phyloP scores from a whole-genome alignment of 2,888 invertebrate genomes.

The Drosophila nr. perissopoda region DNA sequence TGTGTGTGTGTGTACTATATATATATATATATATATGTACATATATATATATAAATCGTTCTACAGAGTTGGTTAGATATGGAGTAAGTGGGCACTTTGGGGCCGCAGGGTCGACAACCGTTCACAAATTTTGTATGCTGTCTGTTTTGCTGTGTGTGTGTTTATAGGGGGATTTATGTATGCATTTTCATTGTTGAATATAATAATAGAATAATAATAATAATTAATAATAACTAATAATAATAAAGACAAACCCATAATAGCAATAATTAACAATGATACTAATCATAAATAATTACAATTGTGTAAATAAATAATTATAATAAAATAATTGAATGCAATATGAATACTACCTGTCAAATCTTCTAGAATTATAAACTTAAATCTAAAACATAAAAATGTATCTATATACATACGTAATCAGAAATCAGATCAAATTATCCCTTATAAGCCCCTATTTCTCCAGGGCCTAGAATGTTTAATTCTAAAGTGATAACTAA shows the following conservation, averaged over 20 bases:
- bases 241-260: not conserved
- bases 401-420: too few relatives aligned
- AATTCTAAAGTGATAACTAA: too few relatives aligned
- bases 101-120: constrained; percentile 23
- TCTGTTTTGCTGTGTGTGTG: not conserved
- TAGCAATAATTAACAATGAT: not conserved
- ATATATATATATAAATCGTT: not conserved
- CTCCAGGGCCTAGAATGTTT: too few relatives aligned
- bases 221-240: not conserved
- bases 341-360: not conserved
- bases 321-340: not conserved
- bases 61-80: not conserved
- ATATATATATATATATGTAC: not conserved
- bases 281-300: not conserved
- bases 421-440: too few relatives aligned
- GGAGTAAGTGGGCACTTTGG: constrained; percentile 17
- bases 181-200: not conserved
- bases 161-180: not conserved
- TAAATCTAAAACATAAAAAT: too few relatives aligned
- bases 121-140: constrained; percentile 1
- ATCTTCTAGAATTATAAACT: not conserved
- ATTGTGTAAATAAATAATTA: not conserved
- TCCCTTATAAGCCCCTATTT: too few relatives aligned
- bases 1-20: not conserved
- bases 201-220: not conserved